Percentiles rank a stretch among this genome's conserved stretches.
Evolutionary conservation across 1,140 invertebrate species (phyloP).

Genomic region (Drosophila subobscura): DNA sequence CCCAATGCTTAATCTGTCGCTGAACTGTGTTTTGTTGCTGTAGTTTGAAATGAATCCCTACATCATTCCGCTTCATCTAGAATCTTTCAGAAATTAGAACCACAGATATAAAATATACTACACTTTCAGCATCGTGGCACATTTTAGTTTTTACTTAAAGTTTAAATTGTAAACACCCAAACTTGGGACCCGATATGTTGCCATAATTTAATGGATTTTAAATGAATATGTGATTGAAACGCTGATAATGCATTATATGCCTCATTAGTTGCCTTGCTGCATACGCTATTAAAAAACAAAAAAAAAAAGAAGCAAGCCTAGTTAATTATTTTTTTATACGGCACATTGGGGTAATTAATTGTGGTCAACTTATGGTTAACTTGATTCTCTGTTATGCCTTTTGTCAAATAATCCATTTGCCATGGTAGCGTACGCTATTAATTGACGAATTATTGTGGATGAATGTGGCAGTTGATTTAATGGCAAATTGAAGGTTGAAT

Average conservation of each 20-base stretch:
- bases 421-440: slow-evolving; percentile 15
- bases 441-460: slow-evolving; percentile 26
- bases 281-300: slow-evolving; percentile 29
- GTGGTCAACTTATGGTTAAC: slow-evolving; percentile 51
- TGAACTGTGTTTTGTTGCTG: no score
- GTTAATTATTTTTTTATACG: slow-evolving; percentile 47
- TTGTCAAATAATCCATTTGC: slow-evolving; percentile 32
- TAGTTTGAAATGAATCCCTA: no score
- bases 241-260: slow-evolving; percentile 40
- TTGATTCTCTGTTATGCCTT: slow-evolving; percentile 49
- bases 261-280: slow-evolving; percentile 30
- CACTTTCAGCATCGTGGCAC: no score
- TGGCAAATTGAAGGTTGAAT: no score
- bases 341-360: slow-evolving; percentile 43
- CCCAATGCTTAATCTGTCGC: no score
- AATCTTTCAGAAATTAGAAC: no score
- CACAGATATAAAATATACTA: no score
- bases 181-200: not conserved
- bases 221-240: slow-evolving; percentile 29
- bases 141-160: not conserved
- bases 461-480: not conserved
- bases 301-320: slow-evolving; percentile 21
- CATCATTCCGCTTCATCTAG: no score
- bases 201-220: slow-evolving; percentile 23
- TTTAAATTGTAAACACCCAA: no score